A percentile compares a stretch with the other conserved stretches of the same genome.
phyloP scores from a whole-genome alignment of 2,113 vertebrate species.

The Stomatorhinus ivindoensis region DNA sequence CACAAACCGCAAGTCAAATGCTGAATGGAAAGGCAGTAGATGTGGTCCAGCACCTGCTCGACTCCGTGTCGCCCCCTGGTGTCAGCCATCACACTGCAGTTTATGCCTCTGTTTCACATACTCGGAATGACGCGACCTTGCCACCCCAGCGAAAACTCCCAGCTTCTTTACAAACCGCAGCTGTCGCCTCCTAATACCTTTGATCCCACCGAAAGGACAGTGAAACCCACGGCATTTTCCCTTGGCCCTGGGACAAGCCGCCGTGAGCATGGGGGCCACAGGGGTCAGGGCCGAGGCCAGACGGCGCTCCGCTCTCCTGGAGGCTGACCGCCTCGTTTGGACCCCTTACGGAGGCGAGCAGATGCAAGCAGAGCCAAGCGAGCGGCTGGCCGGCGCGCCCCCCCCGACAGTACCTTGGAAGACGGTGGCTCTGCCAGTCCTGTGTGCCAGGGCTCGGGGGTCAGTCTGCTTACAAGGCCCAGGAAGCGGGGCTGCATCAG shows the following conservation, averaged over 20 bases:
- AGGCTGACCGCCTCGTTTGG: not conserved
- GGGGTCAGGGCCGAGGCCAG: not conserved
- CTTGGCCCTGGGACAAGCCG: not conserved
- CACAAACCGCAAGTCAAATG: not conserved
- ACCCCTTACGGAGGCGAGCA: not conserved
- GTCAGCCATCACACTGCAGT: too few species aligned
- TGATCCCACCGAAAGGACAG: conserved; percentile 4
- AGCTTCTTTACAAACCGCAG: not conserved
- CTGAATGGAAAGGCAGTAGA: not conserved
- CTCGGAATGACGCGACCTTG: not conserved
- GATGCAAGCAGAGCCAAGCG: not conserved
- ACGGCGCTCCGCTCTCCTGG: not conserved
- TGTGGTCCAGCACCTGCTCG: not conserved
- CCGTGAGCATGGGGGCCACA: not conserved
- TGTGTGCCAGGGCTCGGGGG: not conserved
- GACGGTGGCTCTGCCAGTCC: not conserved
- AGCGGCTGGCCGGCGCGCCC: not conserved
- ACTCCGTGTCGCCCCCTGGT: not conserved
- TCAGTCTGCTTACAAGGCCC: not conserved
- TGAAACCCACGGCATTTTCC: not conserved
- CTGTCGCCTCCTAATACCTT: not conserved
- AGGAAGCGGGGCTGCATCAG: not conserved
- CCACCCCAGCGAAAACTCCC: not conserved
- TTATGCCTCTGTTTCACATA: not conserved
- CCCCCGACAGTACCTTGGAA: not conserved